These are phyloP conservation scores for Agrochola lota DNA, from an alignment of 2,888 invertebrate genomes.

Conservation along the genomic window DNA sequence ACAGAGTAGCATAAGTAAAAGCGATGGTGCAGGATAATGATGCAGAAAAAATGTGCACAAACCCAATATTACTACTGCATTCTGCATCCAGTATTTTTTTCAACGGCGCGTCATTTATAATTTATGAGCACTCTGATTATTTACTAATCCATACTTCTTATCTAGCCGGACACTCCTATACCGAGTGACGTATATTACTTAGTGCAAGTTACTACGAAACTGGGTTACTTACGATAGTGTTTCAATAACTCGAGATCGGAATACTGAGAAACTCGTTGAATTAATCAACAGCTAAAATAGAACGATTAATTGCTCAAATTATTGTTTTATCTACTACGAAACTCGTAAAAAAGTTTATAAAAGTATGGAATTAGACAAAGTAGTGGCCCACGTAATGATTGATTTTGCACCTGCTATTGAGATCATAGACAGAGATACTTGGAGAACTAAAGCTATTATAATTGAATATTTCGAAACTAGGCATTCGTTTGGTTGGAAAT, in stretches of 20 bases:
- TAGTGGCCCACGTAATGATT: constrained; percentile 31
- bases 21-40: background rate
- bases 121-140: constrained; percentile 17
- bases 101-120: background rate
- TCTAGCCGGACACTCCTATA: constrained; percentile 60
- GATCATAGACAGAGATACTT: constrained; percentile 36
- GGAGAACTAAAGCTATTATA: constrained; percentile 9
- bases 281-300: constrained; percentile 48
- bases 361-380: constrained; percentile 26
- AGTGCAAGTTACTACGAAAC: constrained; percentile 47
- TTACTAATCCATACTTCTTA: constrained; percentile 50
- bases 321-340: constrained; percentile 28
- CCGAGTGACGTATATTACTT: constrained; percentile 55
- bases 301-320: constrained; percentile 50
- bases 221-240: constrained; percentile 64
- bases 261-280: constrained; percentile 48
- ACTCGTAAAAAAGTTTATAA: constrained; percentile 40
- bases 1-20: constrained; percentile 9
- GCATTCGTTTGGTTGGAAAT: constrained; percentile 9
- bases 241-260: constrained; percentile 54
- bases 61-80: background rate
- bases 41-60: constrained; percentile 10
- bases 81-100: background rate
- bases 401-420: constrained; percentile 36
- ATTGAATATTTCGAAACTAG: constrained; percentile 20